Conservation (phyloP, 1,140 invertebrate species). For the Caenorhabditis elegans region WBcel235 BX284605.5:7028501-7029000, state of each 20-base stretch:
- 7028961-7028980: background rate
- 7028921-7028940: constrained; percentile 37
- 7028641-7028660: background rate
- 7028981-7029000: too few species aligned
- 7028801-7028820: background rate
- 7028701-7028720: background rate
- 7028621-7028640: constrained; percentile 1
- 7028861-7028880: constrained; percentile 53
- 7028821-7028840: constrained; percentile 39
- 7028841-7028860: constrained; percentile 52
- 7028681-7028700: background rate
- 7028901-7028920: constrained; percentile 47
- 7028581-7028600: background rate
- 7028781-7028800: background rate
- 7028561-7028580: background rate
- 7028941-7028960: background rate
- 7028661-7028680: constrained; percentile 25
- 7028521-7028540: background rate
- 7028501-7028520: constrained; percentile 17
- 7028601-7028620: constrained; percentile 9
- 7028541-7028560: background rate
- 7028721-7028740: constrained; percentile 4
- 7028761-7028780: background rate
- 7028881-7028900: constrained; percentile 47
- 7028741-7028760: background rate